Percentiles rank a stretch among this genome's conserved stretches.
These are phyloP conservation scores for Neoitamus cyanurus DNA, from an alignment of 2,888 invertebrate genomes.

Conservation along the genomic window DNA sequence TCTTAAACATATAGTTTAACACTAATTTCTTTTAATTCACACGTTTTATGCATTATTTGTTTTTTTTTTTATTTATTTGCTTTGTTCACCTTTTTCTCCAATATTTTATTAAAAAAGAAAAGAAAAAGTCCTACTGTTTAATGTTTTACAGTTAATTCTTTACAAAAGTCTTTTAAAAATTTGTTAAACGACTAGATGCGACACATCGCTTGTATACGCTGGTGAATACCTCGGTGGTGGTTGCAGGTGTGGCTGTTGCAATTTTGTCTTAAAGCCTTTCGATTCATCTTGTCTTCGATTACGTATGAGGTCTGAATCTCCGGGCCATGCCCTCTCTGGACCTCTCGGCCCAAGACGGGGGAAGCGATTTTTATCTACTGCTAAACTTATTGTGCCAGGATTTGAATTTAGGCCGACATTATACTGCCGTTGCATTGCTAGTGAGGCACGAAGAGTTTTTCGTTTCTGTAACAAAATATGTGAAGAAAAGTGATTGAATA, in stretches of 20 bases:
- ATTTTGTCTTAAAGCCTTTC: constrained; percentile 26
- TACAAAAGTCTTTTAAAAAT: constrained; percentile 38
- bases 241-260: constrained; percentile 55
- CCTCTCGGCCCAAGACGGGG: constrained; percentile 67
- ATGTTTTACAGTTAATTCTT: constrained; percentile 9
- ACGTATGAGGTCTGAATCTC: constrained; percentile 71
- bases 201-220: constrained; percentile 83
- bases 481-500: no score
- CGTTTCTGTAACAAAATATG: constrained; percentile 77
- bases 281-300: constrained; percentile 70
- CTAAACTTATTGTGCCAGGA: constrained; percentile 82
- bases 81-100: neutral
- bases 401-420: constrained; percentile 69
- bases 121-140: neutral
- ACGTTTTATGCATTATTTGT: neutral
- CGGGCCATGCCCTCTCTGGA: constrained; percentile 76
- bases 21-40: neutral
- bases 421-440: constrained; percentile 77
- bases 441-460: constrained; percentile 83
- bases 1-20: neutral
- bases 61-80: neutral
- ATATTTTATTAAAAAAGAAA: constrained; percentile 1
- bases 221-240: constrained; percentile 78
- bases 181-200: constrained; percentile 79
- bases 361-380: constrained; percentile 75